Evolutionary conservation across 2,113 vertebrate genomes (phyloP).

Genomic region (Cochlearius cochlearius): DNA sequence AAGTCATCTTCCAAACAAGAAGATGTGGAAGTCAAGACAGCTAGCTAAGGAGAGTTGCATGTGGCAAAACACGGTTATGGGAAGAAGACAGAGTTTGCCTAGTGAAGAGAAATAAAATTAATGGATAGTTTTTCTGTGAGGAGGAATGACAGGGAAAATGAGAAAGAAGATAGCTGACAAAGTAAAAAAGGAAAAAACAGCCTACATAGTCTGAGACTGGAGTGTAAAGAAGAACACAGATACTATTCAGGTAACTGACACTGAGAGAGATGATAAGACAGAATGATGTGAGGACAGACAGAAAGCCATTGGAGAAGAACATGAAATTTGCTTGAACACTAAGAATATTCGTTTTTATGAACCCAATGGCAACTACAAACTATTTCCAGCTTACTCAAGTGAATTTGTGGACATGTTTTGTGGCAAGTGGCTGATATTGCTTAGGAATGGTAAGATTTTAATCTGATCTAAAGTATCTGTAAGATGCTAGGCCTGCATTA

Average conservation of each 20-base stretch:
- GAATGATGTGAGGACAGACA: not conserved
- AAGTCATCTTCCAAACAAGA: not conserved
- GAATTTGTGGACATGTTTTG: no score
- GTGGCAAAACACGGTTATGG: not conserved
- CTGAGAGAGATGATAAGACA: not conserved
- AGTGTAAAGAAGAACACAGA: not conserved
- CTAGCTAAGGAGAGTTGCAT: not conserved
- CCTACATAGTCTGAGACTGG: not conserved
- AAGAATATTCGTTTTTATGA: not conserved
- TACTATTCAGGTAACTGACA: not conserved
- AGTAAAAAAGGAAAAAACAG: not conserved
- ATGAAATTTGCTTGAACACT: not conserved
- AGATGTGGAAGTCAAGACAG: not conserved
- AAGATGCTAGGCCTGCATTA: not conserved
- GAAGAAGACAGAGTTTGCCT: not conserved
- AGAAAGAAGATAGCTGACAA: not conserved
- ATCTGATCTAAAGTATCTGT: no score
- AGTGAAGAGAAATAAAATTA: not conserved
- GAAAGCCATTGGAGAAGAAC: not conserved
- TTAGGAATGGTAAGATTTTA: no score
- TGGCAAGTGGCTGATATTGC: no score
- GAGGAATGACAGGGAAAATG: not conserved
- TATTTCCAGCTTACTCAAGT: no score
- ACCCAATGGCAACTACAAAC: not conserved
- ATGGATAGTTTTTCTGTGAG: not conserved